Evolutionary conservation across 2,797 vertebrate genomes (phyloP), one percentile per base, ranked within the genome.

Genomic region (Sylvia borin): DNA sequence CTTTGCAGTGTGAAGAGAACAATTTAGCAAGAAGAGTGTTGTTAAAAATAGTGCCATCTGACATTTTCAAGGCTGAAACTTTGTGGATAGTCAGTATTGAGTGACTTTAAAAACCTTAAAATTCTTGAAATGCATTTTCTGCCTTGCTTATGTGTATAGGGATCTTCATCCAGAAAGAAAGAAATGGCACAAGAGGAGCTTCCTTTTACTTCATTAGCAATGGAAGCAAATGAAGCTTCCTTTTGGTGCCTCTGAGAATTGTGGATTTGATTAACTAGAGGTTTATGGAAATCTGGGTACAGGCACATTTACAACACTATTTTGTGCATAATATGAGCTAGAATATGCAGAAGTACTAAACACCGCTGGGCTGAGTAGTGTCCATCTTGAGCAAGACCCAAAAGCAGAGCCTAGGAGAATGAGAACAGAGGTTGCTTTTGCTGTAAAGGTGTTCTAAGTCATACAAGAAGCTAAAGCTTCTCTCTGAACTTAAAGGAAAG

Each of bases 21-120:
- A 10, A 16, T 74, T 71, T 72, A 64, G 32, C 71, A 82, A 53
- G 32, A 84, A 70, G 32, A 92, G 15, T 24, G 4, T 45, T 90
- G 38, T 86, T 95, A 66, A 92, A 94, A 96, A 66, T 83, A 88
- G 82, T 74, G 47, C 42, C 38, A 16, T 55, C 60, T 95, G 76
- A 45, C 57, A 32, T 85, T 89, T 87, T 66, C 50, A 55, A 65
- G 72, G 66, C 66, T 84, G 31, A 80, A 91, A 66, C 66, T 54
- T 76, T 25, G 25, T 82, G 81, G 31, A 13, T 54, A 72, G 72
- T 83, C 68, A 66, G 9, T 75, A 58, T 43, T 75, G 70, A 47
- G 47, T 85, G 36, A 42, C 24, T 85, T 80, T 1, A 14, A 66
- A 84, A 48, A 72, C 31, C 53, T 27, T 5, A 27, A 51, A 67